phyloP scores from a whole-genome alignment of 1,140 invertebrate species.

The Tetramorium alpestre region DNA sequence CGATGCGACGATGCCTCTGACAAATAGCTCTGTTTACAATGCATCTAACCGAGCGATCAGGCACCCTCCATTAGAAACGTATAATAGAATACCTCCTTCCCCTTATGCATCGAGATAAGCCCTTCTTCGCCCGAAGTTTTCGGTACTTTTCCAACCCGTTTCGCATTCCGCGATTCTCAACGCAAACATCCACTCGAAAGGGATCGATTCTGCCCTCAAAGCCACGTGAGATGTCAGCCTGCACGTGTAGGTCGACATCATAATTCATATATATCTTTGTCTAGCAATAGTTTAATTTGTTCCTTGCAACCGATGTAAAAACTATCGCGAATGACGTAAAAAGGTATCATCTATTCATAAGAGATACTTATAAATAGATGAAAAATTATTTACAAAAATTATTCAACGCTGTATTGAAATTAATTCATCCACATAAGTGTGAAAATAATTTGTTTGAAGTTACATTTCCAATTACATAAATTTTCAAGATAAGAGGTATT shows the following conservation, averaged over 20 bases:
- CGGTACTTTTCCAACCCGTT: conserved; percentile 46
- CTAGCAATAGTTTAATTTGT: background rate
- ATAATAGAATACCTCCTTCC: conserved; percentile 66
- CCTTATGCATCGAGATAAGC: conserved; percentile 59
- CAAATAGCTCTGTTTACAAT: conserved; percentile 80
- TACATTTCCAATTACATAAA: background rate
- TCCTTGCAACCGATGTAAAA: background rate
- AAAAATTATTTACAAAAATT: background rate
- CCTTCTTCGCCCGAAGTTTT: conserved; percentile 36
- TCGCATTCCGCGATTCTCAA: conserved; percentile 44
- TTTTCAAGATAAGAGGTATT: background rate
- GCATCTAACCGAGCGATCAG: conserved; percentile 66
- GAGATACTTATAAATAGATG: too few relatives aligned
- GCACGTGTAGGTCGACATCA: background rate
- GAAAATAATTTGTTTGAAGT: background rate
- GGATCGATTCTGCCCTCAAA: conserved; percentile 35
- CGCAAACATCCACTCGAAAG: conserved; percentile 63
- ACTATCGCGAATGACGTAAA: background rate
- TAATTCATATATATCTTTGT: background rate
- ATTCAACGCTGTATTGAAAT: background rate
- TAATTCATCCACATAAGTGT: background rate
- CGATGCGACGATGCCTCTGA: conserved; percentile 55
- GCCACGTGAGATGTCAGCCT: background rate
- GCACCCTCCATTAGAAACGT: conserved; percentile 59
- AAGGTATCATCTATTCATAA: too few relatives aligned